Percentiles rank a stretch among this genome's conserved stretches.
Evolutionary conservation across 2,797 vertebrate species (phyloP).

Genomic region (Heterohyrax brucei): DNA sequence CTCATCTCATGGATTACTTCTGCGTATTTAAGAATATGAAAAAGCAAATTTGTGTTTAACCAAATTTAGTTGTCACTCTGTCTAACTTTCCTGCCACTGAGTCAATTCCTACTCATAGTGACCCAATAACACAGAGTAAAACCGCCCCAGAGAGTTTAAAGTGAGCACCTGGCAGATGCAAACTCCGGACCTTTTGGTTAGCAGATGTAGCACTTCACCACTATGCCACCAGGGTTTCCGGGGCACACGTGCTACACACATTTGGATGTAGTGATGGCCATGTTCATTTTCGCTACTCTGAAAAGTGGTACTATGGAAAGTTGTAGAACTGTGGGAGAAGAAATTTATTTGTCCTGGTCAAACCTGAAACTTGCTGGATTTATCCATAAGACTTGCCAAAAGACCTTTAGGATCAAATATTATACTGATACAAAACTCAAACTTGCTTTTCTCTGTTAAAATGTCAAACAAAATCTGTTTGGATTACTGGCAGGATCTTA

Average conservation of each 20-base stretch:
- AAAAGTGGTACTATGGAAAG: neutral
- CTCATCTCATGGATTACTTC: neutral
- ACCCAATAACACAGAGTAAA: too few relatives aligned
- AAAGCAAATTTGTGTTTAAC: slow-evolving; percentile 31
- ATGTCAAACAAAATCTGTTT: neutral
- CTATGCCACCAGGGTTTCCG: neutral
- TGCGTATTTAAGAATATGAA: slow-evolving; percentile 57
- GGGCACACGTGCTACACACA: neutral
- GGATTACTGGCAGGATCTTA: neutral
- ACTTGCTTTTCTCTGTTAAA: slow-evolving; percentile 25
- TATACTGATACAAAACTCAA: neutral
- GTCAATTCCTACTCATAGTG: too few relatives aligned
- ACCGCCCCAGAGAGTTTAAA: too few relatives aligned
- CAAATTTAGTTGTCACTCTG: neutral
- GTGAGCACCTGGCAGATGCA: too few relatives aligned
- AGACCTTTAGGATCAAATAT: too few relatives aligned
- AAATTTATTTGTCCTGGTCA: too few relatives aligned
- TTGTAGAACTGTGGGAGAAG: too few relatives aligned
- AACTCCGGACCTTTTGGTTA: too few relatives aligned
- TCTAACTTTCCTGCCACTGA: neutral
- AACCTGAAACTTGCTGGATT: too few relatives aligned
- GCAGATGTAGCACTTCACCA: too few relatives aligned
- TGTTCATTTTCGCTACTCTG: neutral
- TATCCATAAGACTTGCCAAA: too few relatives aligned
- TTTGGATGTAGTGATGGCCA: neutral